Evolutionary conservation across 2,113 vertebrate species (phyloP), one percentile per base, ranked within the genome.

Genomic region (Cyprinodon variegatus): DNA sequence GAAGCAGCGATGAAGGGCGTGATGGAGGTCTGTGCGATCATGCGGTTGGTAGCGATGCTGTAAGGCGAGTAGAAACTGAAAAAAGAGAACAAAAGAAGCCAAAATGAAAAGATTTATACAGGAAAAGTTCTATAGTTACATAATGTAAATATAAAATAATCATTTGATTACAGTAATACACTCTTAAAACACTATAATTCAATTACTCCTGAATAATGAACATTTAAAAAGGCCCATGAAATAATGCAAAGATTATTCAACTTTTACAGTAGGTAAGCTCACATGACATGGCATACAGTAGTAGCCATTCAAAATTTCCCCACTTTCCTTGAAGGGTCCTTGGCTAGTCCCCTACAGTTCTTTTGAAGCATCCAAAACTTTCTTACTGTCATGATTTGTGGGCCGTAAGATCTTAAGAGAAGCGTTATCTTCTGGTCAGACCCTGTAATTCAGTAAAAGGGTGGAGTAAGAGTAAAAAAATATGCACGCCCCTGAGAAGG

Each of bases 11-110:
- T 98, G 96, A 98, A 98, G 91, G 97, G 97, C 62, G 97, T 97
- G 95, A 99, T 96, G 92, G 97, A 97, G 94, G 97, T 97, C 95
- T 98, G 97, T 94, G 97, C 96, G 91, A 99, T 99, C 97, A 99
- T 99, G 94, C 97, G 96, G 95, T 98, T 99, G 94, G 97, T 96
- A 95, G 97, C 96, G 91, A 98, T 97, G 94, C 96, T 98, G 96
- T 98, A 98, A 91, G 97, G 97, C 94, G 97, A 96, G 95, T 98
- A 98, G 95, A 99, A 98, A 95, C 97, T 98, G 95, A 60, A 86
- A 83, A 92, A 88, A 82, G 37, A 80, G 17, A 40, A 70, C 61
- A 61, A 2, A n/a, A 91, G 83, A 17, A 66, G n/a, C 6, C 36
- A 65, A 61, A 48, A 7, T 20, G n/a, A 15, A 8, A 22, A 59